Conservation (phyloP, 2,888 invertebrate species). For the Myopa testacea region DNA sequence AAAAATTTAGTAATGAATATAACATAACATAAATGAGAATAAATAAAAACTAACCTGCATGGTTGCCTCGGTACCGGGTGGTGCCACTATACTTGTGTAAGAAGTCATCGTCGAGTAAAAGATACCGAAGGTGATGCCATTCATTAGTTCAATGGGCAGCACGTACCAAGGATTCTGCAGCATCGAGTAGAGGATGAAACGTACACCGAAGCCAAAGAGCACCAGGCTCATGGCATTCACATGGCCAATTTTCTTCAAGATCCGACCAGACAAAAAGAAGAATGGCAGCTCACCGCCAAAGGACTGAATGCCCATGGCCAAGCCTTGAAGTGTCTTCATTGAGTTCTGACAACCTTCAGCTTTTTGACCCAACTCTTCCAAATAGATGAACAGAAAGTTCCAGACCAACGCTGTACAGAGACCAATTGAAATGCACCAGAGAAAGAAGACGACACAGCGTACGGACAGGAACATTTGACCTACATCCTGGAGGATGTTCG, state of each 20-base stretch:
- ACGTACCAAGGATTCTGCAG: slow-evolving; percentile 85
- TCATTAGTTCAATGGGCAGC: slow-evolving; percentile 85
- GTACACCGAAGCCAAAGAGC: slow-evolving; percentile 80
- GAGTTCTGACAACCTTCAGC: slow-evolving; percentile 69
- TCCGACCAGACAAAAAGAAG: slow-evolving; percentile 83
- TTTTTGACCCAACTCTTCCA: slow-evolving; percentile 76
- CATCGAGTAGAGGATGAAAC: slow-evolving; percentile 85
- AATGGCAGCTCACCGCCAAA: slow-evolving; percentile 89
- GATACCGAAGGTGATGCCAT: slow-evolving; percentile 90
- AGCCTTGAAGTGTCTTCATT: slow-evolving; percentile 81
- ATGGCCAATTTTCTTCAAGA: slow-evolving; percentile 84
- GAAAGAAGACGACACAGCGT: slow-evolving; percentile 78
- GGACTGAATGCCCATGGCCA: slow-evolving; percentile 81
- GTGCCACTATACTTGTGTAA: slow-evolving; percentile 85
- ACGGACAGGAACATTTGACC: slow-evolving; percentile 75
- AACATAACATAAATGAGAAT: slow-evolving; percentile 8
- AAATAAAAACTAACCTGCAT: slow-evolving; percentile 74
- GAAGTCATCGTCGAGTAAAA: slow-evolving; percentile 91
- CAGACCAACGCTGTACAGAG: slow-evolving; percentile 87
- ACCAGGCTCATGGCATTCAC: slow-evolving; percentile 86
- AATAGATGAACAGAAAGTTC: slow-evolving; percentile 88
- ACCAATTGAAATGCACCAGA: slow-evolving; percentile 86
- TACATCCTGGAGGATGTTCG: slow-evolving; percentile 78
- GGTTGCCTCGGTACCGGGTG: slow-evolving; percentile 87
- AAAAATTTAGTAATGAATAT: slow-evolving; percentile 7